Evolutionary conservation across 2,113 vertebrate genomes (phyloP).

Genomic region (Delphinus delphis): DNA sequence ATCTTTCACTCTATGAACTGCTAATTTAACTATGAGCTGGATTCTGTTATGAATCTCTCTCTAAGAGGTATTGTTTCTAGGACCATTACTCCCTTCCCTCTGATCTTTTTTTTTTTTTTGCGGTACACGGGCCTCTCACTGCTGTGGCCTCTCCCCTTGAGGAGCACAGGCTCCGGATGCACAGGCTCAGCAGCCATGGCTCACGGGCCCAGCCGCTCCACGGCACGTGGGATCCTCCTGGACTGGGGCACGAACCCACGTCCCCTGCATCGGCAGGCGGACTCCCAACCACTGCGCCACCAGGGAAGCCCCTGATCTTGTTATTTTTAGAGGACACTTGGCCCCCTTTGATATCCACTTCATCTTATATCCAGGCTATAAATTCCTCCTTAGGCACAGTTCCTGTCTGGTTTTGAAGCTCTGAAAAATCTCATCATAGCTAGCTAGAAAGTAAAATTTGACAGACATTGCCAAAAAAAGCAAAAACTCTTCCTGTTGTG

Average conservation of each 20-base stretch:
- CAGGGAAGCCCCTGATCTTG: not conserved
- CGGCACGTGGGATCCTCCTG: no score
- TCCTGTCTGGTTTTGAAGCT: constrained; percentile 51
- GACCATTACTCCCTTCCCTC: not conserved
- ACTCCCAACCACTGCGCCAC: no score
- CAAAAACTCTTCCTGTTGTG: not conserved
- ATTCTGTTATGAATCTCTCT: constrained; percentile 33
- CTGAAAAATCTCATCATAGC: not conserved
- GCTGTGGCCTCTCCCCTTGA: no score
- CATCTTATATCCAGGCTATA: constrained; percentile 34
- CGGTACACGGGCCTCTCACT: no score
- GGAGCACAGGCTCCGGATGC: no score
- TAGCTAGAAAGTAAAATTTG: constrained; percentile 53
- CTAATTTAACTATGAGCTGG: constrained; percentile 34
- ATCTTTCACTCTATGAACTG: constrained; percentile 40
- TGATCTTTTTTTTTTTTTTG: not conserved
- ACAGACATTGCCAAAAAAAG: not conserved
- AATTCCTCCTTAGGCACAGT: not conserved
- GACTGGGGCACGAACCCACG: no score
- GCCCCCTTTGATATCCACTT: constrained; percentile 52
- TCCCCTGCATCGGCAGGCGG: no score
- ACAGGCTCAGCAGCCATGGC: no score
- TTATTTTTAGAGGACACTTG: constrained; percentile 52
- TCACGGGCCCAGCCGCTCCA: no score
- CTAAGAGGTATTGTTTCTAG: not conserved